These are phyloP conservation scores for Dolichopus griseipennis DNA, from an alignment of 2,888 invertebrate species.

Conservation along the genomic window DNA sequence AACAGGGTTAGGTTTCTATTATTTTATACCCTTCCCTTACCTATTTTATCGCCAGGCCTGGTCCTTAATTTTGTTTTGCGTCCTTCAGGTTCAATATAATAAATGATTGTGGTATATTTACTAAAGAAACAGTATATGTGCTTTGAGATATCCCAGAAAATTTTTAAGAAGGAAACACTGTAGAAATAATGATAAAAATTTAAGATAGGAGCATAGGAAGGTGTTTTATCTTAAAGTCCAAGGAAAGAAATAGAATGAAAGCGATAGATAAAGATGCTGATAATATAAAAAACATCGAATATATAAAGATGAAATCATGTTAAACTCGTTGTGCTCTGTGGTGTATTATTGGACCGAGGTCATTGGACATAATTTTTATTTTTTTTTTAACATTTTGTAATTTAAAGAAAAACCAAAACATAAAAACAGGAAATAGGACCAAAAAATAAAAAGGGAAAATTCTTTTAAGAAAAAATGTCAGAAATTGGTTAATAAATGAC, in stretches of 20 bases:
- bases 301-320: too few relatives aligned
- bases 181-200: neutral
- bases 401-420: neutral
- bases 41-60: too few relatives aligned
- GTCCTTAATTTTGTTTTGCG: too few relatives aligned
- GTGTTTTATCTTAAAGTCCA: neutral
- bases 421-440: neutral
- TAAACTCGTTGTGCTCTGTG: too few relatives aligned
- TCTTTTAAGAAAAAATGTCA: neutral
- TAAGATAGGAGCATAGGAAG: neutral
- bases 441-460: neutral
- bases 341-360: neutral
- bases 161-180: neutral
- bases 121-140: neutral
- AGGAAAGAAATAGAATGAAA: neutral
- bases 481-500: slow-evolving; percentile 1
- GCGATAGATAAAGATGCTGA: neutral
- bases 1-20: too few relatives aligned
- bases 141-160: neutral
- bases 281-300: too few relatives aligned
- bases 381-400: too few relatives aligned
- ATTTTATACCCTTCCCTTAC: too few relatives aligned
- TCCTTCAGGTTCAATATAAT: neutral
- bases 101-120: neutral
- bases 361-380: neutral